Evolutionary conservation across 1,140 invertebrate species (phyloP), one percentile per base, ranked within the genome.

Genomic region (Venturia canescens): DNA sequence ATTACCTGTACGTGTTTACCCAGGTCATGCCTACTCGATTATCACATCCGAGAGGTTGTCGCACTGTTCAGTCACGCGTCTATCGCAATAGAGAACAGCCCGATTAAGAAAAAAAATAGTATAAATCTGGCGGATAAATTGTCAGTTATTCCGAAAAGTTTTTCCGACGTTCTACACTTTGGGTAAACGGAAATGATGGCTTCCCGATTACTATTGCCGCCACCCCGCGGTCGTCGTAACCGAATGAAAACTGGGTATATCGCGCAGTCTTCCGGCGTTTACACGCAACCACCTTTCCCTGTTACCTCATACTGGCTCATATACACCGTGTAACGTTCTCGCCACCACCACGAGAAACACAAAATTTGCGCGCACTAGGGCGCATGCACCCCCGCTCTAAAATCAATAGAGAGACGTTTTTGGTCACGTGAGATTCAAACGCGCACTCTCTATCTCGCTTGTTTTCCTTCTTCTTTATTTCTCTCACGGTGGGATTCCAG

Each of bases 371-470:
- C 23, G 21, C 23, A 26, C 87, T 83, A 89, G 87, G 86, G 89
- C 89, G 88, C 89, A 89, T 90, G 88, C 86, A 89, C 88, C 85
- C 83, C 83, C 80, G 72, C 72, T 26, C 72, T 15, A 26, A 83
- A 87, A 90, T 90, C 89, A 89, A 90, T 90, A 89, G 86, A 86
- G 83, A 83, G 48, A n/a, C 23, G 72, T 53, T 53, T 44, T 53
- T 81, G 86, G 87, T 90, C 88, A 90, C 87, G 89, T 89, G 89
- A 90, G 88, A 79, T 83, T 74, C 83, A 80, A 79, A 80, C 80
- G 7, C n/a, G n/a, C 50, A 53, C 50, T 21, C 4, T 53, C 50
- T 63, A 23, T 53, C 57, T 26, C 60, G 11, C 60, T 26, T 4
- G 11, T 4, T 63, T 63, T 63, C n/a, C 21, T 11, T 57, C 53